Conservation (phyloP, 2,797 vertebrate genomes). For the Chelon labrosus region DNA sequence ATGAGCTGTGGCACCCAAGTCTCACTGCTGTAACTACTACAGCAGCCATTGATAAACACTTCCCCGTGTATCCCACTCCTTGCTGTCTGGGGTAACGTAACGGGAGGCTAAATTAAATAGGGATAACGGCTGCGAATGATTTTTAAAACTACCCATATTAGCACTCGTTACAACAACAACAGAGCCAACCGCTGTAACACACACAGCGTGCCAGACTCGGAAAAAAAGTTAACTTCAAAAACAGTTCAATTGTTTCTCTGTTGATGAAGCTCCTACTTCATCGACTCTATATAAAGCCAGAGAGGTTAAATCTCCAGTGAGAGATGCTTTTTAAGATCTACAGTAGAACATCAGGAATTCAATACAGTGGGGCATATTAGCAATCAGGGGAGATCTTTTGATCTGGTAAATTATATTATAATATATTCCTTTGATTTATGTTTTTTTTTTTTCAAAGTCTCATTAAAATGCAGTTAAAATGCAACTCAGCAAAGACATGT, state of each 20-base stretch:
- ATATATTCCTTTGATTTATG: constrained; percentile 85
- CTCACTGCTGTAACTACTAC: constrained; percentile 65
- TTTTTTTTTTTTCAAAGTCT: constrained; percentile 69
- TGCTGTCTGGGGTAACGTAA: constrained; percentile 22
- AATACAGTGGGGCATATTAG: constrained; percentile 81
- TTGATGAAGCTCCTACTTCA: constrained; percentile 48
- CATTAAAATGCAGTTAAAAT: constrained; percentile 81
- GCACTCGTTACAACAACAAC: background rate
- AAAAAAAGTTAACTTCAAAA: constrained; percentile 70
- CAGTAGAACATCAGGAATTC: constrained; percentile 73
- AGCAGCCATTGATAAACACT: constrained; percentile 52
- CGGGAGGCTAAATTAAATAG: constrained; percentile 36
- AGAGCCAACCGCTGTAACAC: constrained; percentile 35
- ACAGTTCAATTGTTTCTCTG: constrained; percentile 68
- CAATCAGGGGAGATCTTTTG: constrained; percentile 82
- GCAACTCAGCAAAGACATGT: constrained; percentile 82
- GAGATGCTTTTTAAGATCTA: constrained; percentile 75
- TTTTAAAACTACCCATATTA: constrained; percentile 42
- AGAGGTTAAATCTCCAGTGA: constrained; percentile 70
- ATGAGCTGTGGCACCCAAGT: constrained; percentile 54
- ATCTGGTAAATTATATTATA: constrained; percentile 86
- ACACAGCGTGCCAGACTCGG: constrained; percentile 51
- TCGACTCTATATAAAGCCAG: constrained; percentile 60
- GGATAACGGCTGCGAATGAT: constrained; percentile 27
- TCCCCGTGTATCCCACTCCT: constrained; percentile 19